phyloP scores from a whole-genome alignment of 1,140 invertebrate genomes.

The Caenorhabditis remanei region DNA sequence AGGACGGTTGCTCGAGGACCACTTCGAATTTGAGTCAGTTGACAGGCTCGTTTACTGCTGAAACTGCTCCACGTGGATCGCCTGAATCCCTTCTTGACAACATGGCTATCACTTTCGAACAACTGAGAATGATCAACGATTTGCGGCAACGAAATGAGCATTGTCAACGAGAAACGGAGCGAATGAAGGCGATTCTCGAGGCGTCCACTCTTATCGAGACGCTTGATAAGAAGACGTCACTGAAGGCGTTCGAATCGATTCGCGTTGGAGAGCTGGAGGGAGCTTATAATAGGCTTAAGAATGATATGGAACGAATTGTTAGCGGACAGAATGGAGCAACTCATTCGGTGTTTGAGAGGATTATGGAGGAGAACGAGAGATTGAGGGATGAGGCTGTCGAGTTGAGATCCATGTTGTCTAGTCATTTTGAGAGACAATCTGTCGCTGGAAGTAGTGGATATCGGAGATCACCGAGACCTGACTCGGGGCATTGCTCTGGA shows the following conservation, averaged over 20 bases:
- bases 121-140: slow-evolving; percentile 68
- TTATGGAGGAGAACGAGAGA: slow-evolving; percentile 67
- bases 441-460: slow-evolving; percentile 50
- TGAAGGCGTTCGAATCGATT: slow-evolving; percentile 59
- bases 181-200: slow-evolving; percentile 59
- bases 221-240: slow-evolving; percentile 60
- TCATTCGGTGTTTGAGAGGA: slow-evolving; percentile 54
- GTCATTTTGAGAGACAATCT: slow-evolving; percentile 61
- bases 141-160: slow-evolving; percentile 61
- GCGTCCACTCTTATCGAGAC: slow-evolving; percentile 60
- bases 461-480: slow-evolving; percentile 61
- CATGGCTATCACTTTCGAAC: slow-evolving; percentile 66
- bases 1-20: slow-evolving; percentile 5
- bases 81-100: slow-evolving; percentile 50
- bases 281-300: slow-evolving; percentile 60
- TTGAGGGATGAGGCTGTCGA: slow-evolving; percentile 63
- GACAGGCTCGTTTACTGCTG: slow-evolving; percentile 17
- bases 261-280: slow-evolving; percentile 58
- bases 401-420: slow-evolving; percentile 65
- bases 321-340: slow-evolving; percentile 39
- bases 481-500: slow-evolving; percentile 60
- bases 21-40: slow-evolving; percentile 1
- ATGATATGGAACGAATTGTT: slow-evolving; percentile 58
- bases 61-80: slow-evolving; percentile 20
- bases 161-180: slow-evolving; percentile 57